Evolutionary conservation across 2,797 vertebrate species (phyloP).

Genomic region (Euphonia xanthogaster): DNA sequence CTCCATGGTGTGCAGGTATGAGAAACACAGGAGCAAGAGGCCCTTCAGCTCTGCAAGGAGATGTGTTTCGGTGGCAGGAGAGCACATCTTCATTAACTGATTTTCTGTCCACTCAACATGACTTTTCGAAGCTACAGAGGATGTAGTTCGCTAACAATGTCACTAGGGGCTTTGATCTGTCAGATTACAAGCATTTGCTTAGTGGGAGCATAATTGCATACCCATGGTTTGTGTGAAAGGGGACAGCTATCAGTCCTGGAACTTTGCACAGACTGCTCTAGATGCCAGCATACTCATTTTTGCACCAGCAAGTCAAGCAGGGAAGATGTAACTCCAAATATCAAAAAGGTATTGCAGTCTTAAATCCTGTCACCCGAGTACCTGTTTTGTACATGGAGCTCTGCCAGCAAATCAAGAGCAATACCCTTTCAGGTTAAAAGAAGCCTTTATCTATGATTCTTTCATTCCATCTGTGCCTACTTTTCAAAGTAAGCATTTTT

Average conservation of each 20-base stretch:
- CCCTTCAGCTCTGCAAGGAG: fast-evolving
- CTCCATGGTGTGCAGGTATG: not conserved
- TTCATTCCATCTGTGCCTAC: not conserved
- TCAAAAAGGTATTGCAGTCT: not conserved
- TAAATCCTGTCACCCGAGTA: not conserved
- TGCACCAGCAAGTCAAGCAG: not conserved
- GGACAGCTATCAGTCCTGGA: not conserved
- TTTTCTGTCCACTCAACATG: not conserved
- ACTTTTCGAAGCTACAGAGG: not conserved
- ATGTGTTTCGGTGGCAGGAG: not conserved
- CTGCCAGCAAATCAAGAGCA: not conserved
- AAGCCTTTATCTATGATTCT: not conserved
- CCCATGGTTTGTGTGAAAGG: not conserved
- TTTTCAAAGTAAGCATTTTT: not conserved
- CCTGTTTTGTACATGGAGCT: not conserved
- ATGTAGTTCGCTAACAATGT: not conserved
- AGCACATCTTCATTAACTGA: not conserved
- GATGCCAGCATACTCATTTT: not conserved
- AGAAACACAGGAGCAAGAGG: not conserved
- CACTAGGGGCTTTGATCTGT: not conserved
- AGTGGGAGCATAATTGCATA: not conserved
- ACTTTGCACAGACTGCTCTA: not conserved
- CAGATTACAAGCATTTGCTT: not conserved
- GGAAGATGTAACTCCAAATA: not conserved
- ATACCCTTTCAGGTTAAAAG: not conserved